Evolutionary conservation across 2,797 vertebrate genomes (phyloP).

Genomic region (Betta splendens): DNA sequence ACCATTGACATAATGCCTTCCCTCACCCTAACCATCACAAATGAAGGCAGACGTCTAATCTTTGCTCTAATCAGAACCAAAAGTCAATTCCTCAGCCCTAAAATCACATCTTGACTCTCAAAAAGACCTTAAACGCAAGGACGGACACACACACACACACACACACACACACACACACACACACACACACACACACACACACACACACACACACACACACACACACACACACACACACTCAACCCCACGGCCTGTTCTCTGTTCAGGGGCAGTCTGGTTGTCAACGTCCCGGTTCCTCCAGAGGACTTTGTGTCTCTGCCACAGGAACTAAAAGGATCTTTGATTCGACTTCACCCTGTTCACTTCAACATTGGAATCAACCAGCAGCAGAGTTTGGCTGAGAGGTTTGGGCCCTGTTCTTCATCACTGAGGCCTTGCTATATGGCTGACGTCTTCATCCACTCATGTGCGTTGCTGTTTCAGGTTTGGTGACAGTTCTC

Average conservation of each 20-base stretch:
- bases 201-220: constrained; percentile 15
- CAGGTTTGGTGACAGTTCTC: constrained; percentile 67
- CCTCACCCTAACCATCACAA: too few relatives aligned
- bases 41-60: too few relatives aligned
- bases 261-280: constrained; percentile 85
- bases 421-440: too few relatives aligned
- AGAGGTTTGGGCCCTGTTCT: constrained; percentile 88
- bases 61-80: too few relatives aligned
- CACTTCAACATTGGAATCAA: constrained; percentile 98
- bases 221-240: too few relatives aligned
- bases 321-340: constrained; percentile 84
- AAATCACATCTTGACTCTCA: too few relatives aligned
- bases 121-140: too few relatives aligned
- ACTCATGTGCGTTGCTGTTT: not conserved
- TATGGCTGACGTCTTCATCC: too few relatives aligned
- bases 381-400: constrained; percentile 94
- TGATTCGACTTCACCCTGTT: constrained; percentile 86
- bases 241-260: not conserved
- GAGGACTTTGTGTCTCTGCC: constrained; percentile 86
- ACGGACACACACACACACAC: constrained; percentile 9
- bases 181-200: constrained; percentile 10
- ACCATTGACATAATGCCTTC: too few relatives aligned
- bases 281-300: constrained; percentile 88
- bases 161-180: constrained; percentile 8
- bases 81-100: too few relatives aligned